phyloP scores from a whole-genome alignment of 2,888 invertebrate genomes.

The Eremobia ochroleuca region DNA sequence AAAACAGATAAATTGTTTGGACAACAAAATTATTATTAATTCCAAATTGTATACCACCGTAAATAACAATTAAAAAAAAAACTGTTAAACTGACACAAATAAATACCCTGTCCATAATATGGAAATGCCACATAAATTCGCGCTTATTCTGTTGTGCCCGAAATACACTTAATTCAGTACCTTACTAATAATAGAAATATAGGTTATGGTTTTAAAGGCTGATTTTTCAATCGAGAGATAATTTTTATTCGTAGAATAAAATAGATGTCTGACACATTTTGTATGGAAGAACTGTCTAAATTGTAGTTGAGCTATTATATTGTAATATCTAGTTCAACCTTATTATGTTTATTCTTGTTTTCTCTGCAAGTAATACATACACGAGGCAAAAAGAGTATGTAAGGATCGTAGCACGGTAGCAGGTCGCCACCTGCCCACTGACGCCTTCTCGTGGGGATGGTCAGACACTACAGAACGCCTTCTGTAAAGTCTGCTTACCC shows the following conservation, averaged over 20 bases:
- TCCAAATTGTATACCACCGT: conserved; percentile 22
- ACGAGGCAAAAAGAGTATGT: background rate
- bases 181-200: background rate
- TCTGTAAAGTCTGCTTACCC: background rate
- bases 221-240: too few relatives aligned
- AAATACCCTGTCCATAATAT: conserved; percentile 12
- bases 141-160: background rate
- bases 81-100: background rate
- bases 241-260: too few relatives aligned
- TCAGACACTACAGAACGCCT: background rate
- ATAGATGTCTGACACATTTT: too few relatives aligned
- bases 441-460: too few relatives aligned
- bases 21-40: conserved; percentile 21
- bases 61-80: background rate
- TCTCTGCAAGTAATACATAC: background rate
- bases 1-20: background rate
- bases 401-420: too few relatives aligned
- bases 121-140: background rate
- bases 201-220: too few relatives aligned
- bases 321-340: background rate
- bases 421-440: too few relatives aligned
- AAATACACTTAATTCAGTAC: background rate
- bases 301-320: too few relatives aligned
- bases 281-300: too few relatives aligned
- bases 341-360: background rate